Percentiles rank a stretch among this genome's conserved stretches.
Evolutionary conservation across 1,140 invertebrate species (phyloP).

Genomic region (Lordiphosa clarofinis): DNA sequence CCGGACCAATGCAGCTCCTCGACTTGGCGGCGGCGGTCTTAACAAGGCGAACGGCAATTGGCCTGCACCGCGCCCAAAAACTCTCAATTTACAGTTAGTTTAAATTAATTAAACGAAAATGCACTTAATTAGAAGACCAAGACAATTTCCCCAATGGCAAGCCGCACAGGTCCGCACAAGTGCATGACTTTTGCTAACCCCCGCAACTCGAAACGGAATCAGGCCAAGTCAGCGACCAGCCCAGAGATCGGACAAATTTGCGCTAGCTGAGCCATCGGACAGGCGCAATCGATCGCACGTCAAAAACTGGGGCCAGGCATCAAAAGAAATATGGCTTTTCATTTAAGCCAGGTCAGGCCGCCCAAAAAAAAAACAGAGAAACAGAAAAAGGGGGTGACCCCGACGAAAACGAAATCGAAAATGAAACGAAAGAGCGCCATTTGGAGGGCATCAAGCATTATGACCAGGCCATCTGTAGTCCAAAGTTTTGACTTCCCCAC

Average conservation of each 20-base stretch:
- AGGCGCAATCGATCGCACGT: constrained; percentile 75
- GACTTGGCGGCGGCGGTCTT: constrained; percentile 45
- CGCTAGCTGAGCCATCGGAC: constrained; percentile 44
- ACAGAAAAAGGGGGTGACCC: constrained; percentile 22
- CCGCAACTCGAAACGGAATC: constrained; percentile 61
- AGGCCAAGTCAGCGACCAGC: constrained; percentile 27
- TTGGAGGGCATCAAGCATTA: constrained; percentile 61
- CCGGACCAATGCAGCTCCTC: constrained; percentile 39
- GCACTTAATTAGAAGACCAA: constrained; percentile 72
- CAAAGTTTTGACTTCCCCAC: constrained; percentile 9
- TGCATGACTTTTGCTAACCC: constrained; percentile 72
- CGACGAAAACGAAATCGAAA: constrained; percentile 61
- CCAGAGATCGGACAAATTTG: constrained; percentile 63
- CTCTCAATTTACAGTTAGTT: constrained; percentile 76
- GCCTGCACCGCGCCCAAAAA: constrained; percentile 67
- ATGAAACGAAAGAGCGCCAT: constrained; percentile 65
- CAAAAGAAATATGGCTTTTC: constrained; percentile 72
- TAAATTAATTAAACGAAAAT: constrained; percentile 78
- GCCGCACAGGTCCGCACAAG: constrained; percentile 37
- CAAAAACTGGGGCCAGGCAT: constrained; percentile 70
- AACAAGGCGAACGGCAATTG: constrained; percentile 45
- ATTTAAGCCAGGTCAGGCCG: constrained; percentile 72
- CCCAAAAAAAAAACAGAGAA: constrained; percentile 35
- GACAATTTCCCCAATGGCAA: constrained; percentile 59
- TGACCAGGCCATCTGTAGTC: constrained; percentile 39